These are phyloP conservation scores for Sepioteuthis lessoniana DNA, from an alignment of 2,888 invertebrate genomes.

Conservation along the genomic window DNA sequence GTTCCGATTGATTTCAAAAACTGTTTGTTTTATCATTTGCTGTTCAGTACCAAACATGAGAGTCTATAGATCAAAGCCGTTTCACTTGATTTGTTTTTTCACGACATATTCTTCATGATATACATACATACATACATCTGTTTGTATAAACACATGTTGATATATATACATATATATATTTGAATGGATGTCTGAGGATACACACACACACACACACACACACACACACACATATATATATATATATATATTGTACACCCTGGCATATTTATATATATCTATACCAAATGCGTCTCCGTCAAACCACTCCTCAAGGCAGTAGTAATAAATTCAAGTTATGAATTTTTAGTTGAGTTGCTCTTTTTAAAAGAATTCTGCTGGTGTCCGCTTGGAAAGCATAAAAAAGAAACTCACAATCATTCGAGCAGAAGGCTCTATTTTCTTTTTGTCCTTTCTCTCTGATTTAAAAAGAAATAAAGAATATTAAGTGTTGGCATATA, in stretches of 20 bases:
- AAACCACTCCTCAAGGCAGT: not conserved
- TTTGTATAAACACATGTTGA: not conserved
- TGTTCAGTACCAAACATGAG: too few relatives aligned
- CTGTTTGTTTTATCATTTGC: too few relatives aligned
- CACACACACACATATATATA: not conserved
- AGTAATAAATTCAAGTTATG: constrained; percentile 5
- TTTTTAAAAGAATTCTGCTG: not conserved
- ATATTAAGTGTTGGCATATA: not conserved
- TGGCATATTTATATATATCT: not conserved
- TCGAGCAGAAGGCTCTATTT: not conserved
- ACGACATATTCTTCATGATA: not conserved
- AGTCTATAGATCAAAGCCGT: not conserved
- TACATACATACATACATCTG: constrained; percentile 8
- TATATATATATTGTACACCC: not conserved
- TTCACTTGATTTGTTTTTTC: not conserved
- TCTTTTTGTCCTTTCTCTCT: not conserved
- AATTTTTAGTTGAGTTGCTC: constrained; percentile 10
- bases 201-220: not conserved
- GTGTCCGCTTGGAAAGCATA: not conserved
- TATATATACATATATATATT: not conserved
- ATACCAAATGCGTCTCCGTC: not conserved
- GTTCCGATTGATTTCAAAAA: too few relatives aligned
- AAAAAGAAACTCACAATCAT: not conserved
- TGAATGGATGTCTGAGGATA: not conserved
- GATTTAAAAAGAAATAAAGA: not conserved